Evolutionary conservation across 2,888 invertebrate species (phyloP), one percentile per base, ranked within the genome.

Genomic region (Cosmia pyralina): DNA sequence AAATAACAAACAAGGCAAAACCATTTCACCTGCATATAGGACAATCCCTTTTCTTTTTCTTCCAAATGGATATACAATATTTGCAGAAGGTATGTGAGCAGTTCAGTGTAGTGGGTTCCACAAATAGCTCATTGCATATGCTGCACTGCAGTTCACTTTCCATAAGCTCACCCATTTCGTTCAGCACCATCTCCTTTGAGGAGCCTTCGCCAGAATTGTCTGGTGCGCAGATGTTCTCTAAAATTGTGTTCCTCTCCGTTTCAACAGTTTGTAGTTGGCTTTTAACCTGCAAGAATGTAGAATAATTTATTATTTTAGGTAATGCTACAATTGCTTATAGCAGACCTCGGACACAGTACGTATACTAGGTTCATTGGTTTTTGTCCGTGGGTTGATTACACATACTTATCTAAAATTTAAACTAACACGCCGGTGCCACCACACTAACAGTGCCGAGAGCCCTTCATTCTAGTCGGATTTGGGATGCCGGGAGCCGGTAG

Each of bases 51-150:
- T 97, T 97, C 87, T 97, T 97, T 83, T 96, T 97, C 87, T 96
- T 97, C 98, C 98, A 98, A 85, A 95, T 93, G 0, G 94, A 92
- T 75, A 98, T 98, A 87, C 98, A 98, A 85, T 97, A 96, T 77
- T 96, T 96, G 89, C 98, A 98, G 89, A 97, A 98, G 0, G 97
- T 97, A 87, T 98, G 98, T 0, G 97, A 97, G 90, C 98, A 98
- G 89, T 96, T 97, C 19, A 98, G 93, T 0, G 97, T 97, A 6
- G 97, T 97, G 0, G 98, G 97, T 89, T 96, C 95, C 0, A 98
- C 96, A 89, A 98, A 98, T 13, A 98, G 93, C 90, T 98, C 98
- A 38, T 97, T 97, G 88, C 98, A 98, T 70, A 98, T 97, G 79
- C 97, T 97, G 90, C 98, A 98, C 85, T 97, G 97, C 44, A 98